A percentile compares a stretch with the other conserved stretches of the same genome.
phyloP scores from a whole-genome alignment of 2,888 invertebrate genomes.

The Nezara viridula region DNA sequence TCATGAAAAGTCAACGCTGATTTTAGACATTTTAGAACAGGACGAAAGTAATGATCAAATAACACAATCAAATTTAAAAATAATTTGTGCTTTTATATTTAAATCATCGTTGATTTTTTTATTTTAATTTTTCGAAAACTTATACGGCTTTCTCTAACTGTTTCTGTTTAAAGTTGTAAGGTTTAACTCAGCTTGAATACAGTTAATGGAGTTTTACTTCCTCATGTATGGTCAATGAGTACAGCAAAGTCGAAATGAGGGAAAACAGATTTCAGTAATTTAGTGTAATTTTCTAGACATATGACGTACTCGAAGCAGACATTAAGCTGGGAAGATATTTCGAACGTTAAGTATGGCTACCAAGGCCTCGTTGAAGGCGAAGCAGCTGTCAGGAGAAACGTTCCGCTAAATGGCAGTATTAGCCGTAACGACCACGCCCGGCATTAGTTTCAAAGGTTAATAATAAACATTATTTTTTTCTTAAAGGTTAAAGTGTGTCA shows the following conservation, averaged over 20 bases:
- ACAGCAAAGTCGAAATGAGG: not conserved
- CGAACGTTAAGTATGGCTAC: not conserved
- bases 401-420: not conserved
- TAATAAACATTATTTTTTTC: not conserved
- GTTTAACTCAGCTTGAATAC: no score
- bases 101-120: no score
- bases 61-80: no score
- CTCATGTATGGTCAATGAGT: not conserved
- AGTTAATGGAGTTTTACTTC: not conserved
- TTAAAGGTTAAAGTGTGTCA: not conserved
- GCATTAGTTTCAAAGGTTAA: slow-evolving; percentile 4
- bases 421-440: not conserved
- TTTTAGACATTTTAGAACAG: no score
- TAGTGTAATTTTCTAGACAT: not conserved
- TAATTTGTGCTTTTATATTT: no score
- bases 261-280: not conserved
- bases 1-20: no score
- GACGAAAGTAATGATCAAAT: no score
- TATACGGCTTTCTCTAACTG: no score
- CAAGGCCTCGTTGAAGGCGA: not conserved
- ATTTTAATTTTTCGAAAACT: no score
- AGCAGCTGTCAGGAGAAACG: not conserved
- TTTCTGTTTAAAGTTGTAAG: no score
- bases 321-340: slow-evolving; percentile 4
- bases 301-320: not conserved